Conservation (phyloP, 1,140 invertebrate genomes). For the Doryteuthis pealeii region DNA sequence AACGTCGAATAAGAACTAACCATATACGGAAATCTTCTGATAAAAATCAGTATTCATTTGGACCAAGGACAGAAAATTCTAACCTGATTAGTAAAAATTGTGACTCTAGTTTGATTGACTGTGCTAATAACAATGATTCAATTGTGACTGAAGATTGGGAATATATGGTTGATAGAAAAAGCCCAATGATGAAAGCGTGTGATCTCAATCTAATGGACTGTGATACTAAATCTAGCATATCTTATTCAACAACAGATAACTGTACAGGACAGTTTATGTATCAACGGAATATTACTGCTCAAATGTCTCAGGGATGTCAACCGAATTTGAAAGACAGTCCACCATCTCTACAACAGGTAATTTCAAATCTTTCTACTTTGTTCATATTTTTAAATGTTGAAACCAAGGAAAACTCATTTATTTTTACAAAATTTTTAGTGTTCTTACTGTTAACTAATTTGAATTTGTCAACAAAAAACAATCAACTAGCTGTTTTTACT, state of each 20-base stretch:
- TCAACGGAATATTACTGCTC: background rate
- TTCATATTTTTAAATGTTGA: no score
- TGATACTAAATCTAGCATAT: slow-evolving; percentile 4
- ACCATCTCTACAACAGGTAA: background rate
- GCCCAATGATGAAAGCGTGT: background rate
- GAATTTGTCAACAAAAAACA: no score
- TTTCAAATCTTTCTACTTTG: no score
- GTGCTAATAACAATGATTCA: background rate
- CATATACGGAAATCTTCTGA: slow-evolving; percentile 8
- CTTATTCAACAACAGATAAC: background rate
- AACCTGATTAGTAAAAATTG: background rate
- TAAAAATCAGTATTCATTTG: background rate
- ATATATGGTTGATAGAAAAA: background rate
- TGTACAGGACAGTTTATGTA: background rate
- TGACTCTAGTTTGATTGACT: background rate
- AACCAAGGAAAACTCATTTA: no score
- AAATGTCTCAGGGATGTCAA: slow-evolving; percentile 1
- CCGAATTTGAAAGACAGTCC: background rate
- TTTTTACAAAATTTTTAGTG: no score
- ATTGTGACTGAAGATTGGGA: background rate
- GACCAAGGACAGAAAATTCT: background rate
- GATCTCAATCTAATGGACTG: slow-evolving; percentile 4
- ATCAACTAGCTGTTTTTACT: no score
- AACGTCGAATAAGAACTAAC: background rate
- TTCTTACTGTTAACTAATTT: no score